phyloP scores from a whole-genome alignment of 2,113 vertebrate genomes.

The Verasper variegatus region DNA sequence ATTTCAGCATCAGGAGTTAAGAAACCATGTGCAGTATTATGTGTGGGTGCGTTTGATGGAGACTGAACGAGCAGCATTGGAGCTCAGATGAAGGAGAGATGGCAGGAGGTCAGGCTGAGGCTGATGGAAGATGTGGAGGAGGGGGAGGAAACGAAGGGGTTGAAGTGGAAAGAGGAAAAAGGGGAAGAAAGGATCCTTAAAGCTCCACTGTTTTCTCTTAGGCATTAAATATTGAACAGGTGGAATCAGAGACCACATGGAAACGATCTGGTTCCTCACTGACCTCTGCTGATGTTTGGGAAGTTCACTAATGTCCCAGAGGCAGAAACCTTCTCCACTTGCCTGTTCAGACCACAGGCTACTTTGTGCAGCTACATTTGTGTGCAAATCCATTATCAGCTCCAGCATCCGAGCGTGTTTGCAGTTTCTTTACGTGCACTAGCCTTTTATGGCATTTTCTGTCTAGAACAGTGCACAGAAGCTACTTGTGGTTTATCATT shows the following conservation, averaged over 20 bases:
- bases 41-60: not conserved
- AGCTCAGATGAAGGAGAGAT: not conserved
- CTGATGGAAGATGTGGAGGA: too few relatives aligned
- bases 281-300: constrained; percentile 55
- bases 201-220: not conserved
- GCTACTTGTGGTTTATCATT: too few relatives aligned
- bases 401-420: too few relatives aligned
- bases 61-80: not conserved
- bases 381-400: too few relatives aligned
- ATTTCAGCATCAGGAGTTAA: not conserved
- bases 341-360: not conserved
- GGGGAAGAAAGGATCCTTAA: constrained; percentile 24
- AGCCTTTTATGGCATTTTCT: too few relatives aligned
- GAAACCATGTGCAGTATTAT: too few relatives aligned
- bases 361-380: not conserved
- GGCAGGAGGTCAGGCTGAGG: not conserved
- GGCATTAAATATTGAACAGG: constrained; percentile 69
- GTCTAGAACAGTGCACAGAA: too few relatives aligned
- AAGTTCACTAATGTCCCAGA: constrained; percentile 38
- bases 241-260: constrained; percentile 54
- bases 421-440: too few relatives aligned
- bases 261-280: constrained; percentile 43
- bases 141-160: not conserved
- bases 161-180: not conserved
- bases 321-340: constrained; percentile 21